These are phyloP conservation scores for fruit fly (Drosophila melanogaster) DNA, from an alignment of 1,140 invertebrate genomes.

Conservation along the genomic window DNA sequence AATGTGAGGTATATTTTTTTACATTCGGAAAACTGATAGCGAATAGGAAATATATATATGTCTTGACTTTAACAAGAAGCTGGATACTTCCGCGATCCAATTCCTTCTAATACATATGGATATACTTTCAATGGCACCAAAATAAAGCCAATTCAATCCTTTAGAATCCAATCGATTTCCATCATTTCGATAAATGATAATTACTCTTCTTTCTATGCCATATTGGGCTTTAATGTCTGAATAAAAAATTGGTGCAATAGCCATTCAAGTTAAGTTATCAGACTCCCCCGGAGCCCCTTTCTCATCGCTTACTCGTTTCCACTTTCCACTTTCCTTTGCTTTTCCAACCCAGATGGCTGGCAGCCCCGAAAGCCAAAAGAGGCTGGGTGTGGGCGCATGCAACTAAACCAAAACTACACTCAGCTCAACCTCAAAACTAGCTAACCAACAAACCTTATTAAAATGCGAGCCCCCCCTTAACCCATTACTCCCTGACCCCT, in stretches of 20 bases:
- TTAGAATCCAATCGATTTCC: no score
- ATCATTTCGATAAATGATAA: not conserved
- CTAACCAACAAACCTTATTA: conserved; percentile 81
- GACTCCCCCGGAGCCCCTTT: not conserved
- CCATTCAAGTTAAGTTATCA: not conserved
- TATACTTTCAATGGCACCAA: no score
- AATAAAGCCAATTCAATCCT: no score
- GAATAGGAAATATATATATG: no score
- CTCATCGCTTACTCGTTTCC: not conserved
- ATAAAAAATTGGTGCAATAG: conserved; percentile 6
- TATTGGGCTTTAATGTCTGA: not conserved
- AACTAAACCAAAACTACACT: conserved; percentile 79
- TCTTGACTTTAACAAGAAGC: no score
- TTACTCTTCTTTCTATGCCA: not conserved
- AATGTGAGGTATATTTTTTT: no score
- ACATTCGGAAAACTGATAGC: no score
- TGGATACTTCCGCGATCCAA: no score
- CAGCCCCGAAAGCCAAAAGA: conserved; percentile 64
- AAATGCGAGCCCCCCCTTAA: conserved; percentile 66
- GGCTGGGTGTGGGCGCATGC: conserved; percentile 41
- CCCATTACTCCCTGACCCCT: conserved; percentile 47
- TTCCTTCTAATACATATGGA: no score
- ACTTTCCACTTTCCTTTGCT: conserved; percentile 28
- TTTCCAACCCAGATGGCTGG: conserved; percentile 65
- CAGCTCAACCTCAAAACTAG: conserved; percentile 80